These are phyloP conservation scores for Sinhomidia bicolor DNA, from an alignment of 2,888 invertebrate genomes.

Conservation along the genomic window DNA sequence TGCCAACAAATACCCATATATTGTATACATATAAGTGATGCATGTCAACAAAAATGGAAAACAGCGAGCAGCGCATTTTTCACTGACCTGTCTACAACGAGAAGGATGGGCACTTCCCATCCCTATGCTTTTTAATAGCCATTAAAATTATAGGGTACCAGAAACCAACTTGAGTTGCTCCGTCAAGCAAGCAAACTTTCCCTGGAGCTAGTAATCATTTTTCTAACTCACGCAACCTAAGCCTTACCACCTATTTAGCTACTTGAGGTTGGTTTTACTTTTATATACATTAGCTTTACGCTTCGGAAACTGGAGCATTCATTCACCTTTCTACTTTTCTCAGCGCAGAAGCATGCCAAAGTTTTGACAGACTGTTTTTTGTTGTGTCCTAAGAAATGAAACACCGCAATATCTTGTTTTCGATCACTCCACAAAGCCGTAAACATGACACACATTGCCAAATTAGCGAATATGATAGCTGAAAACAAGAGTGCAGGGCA, in stretches of 20 bases:
- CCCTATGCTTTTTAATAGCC: constrained; percentile 36
- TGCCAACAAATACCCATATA: background rate
- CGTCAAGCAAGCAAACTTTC: constrained; percentile 28
- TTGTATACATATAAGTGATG: background rate
- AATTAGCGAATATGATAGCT: constrained; percentile 39
- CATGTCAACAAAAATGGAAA: constrained; percentile 42
- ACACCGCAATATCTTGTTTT: constrained; percentile 58
- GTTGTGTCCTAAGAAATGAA: constrained; percentile 41
- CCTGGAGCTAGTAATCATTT: constrained; percentile 54
- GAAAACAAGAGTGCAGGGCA: background rate
- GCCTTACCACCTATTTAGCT: constrained; percentile 48
- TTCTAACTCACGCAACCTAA: constrained; percentile 61
- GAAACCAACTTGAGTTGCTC: background rate
- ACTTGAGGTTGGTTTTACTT: constrained; percentile 59
- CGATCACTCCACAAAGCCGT: constrained; percentile 54
- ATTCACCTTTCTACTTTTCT: constrained; percentile 68
- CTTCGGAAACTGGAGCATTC: constrained; percentile 73
- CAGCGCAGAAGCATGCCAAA: constrained; percentile 62
- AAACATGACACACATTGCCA: constrained; percentile 68
- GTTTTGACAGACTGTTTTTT: constrained; percentile 59
- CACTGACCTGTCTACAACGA: constrained; percentile 3
- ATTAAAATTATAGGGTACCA: constrained; percentile 60
- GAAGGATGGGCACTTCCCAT: constrained; percentile 45
- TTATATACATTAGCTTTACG: constrained; percentile 44
- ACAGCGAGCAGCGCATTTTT: background rate